Conservation (phyloP, 2,888 invertebrate species). For the Callimorpha dominula region DNA sequence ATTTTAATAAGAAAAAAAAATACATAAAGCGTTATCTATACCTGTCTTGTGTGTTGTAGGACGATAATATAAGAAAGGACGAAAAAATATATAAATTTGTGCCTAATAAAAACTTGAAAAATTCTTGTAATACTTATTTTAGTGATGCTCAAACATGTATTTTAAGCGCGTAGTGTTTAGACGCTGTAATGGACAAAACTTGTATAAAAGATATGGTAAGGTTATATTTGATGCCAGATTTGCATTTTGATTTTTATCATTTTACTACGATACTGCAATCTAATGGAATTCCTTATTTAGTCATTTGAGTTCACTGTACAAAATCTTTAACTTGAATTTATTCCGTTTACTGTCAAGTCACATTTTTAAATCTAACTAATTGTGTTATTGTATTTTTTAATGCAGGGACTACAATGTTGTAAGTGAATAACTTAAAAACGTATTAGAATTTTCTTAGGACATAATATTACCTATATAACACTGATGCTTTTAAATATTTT, state of each 20-base stretch:
- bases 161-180: constrained; percentile 83
- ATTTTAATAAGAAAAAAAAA: constrained; percentile 71
- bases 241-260: constrained; percentile 71
- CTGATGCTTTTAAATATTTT: too few species aligned
- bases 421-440: too few species aligned
- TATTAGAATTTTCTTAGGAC: too few species aligned
- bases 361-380: too few species aligned
- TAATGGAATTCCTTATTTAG: constrained; percentile 44
- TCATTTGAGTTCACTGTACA: too few species aligned
- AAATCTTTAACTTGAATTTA: too few species aligned
- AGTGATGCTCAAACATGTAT: constrained; percentile 83
- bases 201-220: constrained; percentile 66
- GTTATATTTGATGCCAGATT: constrained; percentile 74
- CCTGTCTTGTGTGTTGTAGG: constrained; percentile 80
- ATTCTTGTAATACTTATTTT: constrained; percentile 70
- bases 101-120: constrained; percentile 80
- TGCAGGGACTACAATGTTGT: too few species aligned
- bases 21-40: constrained; percentile 75
- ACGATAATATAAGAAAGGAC: constrained; percentile 64
- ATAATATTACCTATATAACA: too few species aligned
- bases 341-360: too few species aligned
- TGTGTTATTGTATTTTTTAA: too few species aligned
- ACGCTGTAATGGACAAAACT: constrained; percentile 71
- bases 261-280: constrained; percentile 33
- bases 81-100: constrained; percentile 72